A percentile compares a stretch with the other conserved stretches of the same genome.
Conservation (phyloP, 2,113 vertebrate genomes). For the Romanogobio albipinnatus region DNA sequence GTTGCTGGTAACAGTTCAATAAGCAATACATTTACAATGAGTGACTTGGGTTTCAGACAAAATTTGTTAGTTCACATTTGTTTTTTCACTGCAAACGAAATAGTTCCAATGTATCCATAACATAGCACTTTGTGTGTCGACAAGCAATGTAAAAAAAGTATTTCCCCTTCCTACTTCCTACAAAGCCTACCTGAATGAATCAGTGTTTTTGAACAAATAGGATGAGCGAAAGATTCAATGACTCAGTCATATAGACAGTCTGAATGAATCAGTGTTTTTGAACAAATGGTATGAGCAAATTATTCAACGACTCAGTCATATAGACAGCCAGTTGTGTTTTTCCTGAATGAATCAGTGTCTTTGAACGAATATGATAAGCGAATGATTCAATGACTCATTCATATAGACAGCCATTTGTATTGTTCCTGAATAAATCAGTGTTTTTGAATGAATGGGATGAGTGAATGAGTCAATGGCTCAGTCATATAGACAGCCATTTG, state of each 20-base stretch:
- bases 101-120: not conserved
- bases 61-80: not conserved
- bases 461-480: too few species aligned
- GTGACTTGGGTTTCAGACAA: not conserved
- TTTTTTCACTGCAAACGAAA: not conserved
- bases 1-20: not conserved
- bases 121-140: not conserved
- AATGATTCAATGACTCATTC: not conserved
- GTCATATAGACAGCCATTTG: too few species aligned
- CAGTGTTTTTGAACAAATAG: not conserved
- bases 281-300: not conserved
- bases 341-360: not conserved
- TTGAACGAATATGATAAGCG: not conserved
- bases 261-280: not conserved
- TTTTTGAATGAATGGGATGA: too few species aligned
- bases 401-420: not conserved
- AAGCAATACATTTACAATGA: not conserved
- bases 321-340: not conserved
- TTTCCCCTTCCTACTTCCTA: not conserved
- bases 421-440: not conserved
- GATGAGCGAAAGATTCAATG: not conserved
- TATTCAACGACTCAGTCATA: not conserved
- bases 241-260: not conserved
- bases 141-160: not conserved
- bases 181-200: not conserved